These are phyloP conservation scores for Elephas maximus DNA, from an alignment of 2,113 vertebrate genomes.

Conservation along the genomic window DNA sequence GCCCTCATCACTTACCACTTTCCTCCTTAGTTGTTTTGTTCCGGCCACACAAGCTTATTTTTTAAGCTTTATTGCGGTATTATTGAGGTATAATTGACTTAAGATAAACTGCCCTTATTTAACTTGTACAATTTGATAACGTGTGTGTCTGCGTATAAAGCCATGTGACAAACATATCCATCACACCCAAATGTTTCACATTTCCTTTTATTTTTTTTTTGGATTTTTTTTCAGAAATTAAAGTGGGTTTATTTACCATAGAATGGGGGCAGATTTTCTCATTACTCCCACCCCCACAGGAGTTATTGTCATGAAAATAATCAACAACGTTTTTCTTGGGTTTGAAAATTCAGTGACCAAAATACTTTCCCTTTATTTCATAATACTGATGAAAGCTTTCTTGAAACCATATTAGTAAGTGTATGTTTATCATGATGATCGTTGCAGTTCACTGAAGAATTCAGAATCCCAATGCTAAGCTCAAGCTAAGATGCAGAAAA, in stretches of 20 bases:
- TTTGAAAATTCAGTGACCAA: not conserved
- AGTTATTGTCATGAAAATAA: not conserved
- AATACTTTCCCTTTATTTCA: constrained; percentile 53
- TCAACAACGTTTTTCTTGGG: not conserved
- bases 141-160: not conserved
- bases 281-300: not conserved
- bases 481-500: constrained; percentile 92
- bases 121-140: not conserved
- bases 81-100: not conserved
- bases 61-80: not conserved
- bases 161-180: not conserved
- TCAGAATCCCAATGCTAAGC: constrained; percentile 92
- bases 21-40: not conserved
- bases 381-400: constrained; percentile 66
- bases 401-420: constrained; percentile 38
- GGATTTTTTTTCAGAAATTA: not conserved
- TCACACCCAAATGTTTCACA: not conserved
- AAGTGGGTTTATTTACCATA: not conserved
- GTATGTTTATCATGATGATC: constrained; percentile 71
- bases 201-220: too few species aligned
- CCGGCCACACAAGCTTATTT: not conserved
- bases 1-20: not conserved
- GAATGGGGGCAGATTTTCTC: not conserved
- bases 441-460: constrained; percentile 96
- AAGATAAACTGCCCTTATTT: not conserved